Base-by-base conservation (phyloP, 2,888 invertebrate genomes). In the Mythimna albipuncta region DNA sequence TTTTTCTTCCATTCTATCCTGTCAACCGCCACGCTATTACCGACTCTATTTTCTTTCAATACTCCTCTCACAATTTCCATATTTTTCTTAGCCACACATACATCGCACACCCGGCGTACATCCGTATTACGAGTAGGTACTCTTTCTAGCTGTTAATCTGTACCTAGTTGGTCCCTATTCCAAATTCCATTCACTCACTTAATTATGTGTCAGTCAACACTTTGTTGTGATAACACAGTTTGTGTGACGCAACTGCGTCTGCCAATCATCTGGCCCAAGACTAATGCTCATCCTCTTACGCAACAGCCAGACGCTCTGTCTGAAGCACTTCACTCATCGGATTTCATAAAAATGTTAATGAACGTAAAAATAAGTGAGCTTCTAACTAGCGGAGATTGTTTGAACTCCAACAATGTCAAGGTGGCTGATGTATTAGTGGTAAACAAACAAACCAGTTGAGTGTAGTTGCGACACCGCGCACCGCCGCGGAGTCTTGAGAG, bases 351-450 rank as follows among this genome's bases (percentile, higher is more conserved):
- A 47, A 65, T 57, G 7, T 26, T 54, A 76, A 54, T 76, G 63
- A 71, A 66, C 16, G 7, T 57, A 61, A 68, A 77, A 77, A 77
- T 73, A 77, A 58, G 52, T 2, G 9, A 11, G 47, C 11, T n/a
- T 69, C n/a, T 44, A 72, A 47, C 55, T 26, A 59, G 44, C 32
- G 64, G 21, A n/a, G 52, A 47, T 62, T 47, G 69, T 62, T 66
- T 47, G 19, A 61, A 55, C 21, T 68, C 64, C 44, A 78, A 69
- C 68, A 78, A 74, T 69, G 69, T 69, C 77, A 78, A 78, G 77
- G 74, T 52, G 47, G 35, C 19, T 4, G 13, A 47, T 62, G 62
- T 74, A 62, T 77, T 57, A 62, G 44, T 68, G 61, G 61, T 73
- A 64, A 62, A 57, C 57, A 69, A 68, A 77, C 77, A 77, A 64